phyloP scores from a whole-genome alignment of 2,888 invertebrate genomes.

The Erpobdella octoculata region DNA sequence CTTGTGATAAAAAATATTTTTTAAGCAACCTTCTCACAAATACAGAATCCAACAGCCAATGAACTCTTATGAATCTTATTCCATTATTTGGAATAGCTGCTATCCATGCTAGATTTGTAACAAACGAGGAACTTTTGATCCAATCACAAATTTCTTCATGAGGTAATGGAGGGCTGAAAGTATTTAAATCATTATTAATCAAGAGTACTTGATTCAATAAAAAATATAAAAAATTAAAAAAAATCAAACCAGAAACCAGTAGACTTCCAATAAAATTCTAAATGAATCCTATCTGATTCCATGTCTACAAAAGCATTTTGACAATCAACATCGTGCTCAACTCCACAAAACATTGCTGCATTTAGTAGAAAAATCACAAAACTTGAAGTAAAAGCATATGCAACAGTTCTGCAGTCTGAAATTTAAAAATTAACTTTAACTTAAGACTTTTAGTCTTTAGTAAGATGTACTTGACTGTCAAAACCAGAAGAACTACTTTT shows the following conservation, averaged over 20 bases:
- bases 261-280: background rate
- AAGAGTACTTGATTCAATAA: background rate
- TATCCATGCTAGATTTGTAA: background rate
- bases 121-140: background rate
- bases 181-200: background rate
- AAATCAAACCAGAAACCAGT: background rate
- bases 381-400: no score
- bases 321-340: background rate
- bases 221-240: background rate
- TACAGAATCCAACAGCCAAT: background rate
- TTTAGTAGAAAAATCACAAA: no score
- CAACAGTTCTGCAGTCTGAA: no score
- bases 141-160: background rate
- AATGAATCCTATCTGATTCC: background rate
- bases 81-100: background rate
- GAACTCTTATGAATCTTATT: slow-evolving; percentile 3
- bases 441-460: no score
- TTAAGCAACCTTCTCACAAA: background rate
- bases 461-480: no score
- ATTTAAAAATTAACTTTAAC: no score
- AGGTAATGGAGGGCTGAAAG: background rate
- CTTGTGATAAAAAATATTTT: background rate
- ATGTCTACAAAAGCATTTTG: background rate
- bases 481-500: no score
- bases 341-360: no score